Conservation (phyloP, 2,888 invertebrate genomes). For the Callyntrura guangdongensis region DNA sequence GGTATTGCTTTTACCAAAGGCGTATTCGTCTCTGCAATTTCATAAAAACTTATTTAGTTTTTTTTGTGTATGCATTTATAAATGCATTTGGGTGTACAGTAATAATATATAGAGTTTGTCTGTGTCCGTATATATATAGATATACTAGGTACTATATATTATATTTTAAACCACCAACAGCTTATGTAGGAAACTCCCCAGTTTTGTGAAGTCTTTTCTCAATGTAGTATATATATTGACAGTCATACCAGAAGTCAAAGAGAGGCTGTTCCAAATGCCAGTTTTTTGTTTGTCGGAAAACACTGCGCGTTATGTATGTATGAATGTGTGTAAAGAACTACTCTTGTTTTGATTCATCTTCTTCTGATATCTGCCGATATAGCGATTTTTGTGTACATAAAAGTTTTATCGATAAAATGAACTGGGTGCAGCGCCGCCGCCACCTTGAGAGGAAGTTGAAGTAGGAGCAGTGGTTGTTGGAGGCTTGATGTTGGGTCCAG, state of each 20-base stretch:
- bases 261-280: slow-evolving; percentile 8
- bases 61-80: slow-evolving; percentile 36
- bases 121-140: neutral
- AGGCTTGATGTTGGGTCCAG: slow-evolving; percentile 66
- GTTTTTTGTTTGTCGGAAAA: slow-evolving; percentile 51
- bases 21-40: slow-evolving; percentile 74
- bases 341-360: slow-evolving; percentile 25
- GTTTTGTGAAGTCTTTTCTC: slow-evolving; percentile 72
- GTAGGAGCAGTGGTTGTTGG: slow-evolving; percentile 68
- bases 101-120: slow-evolving; percentile 38
- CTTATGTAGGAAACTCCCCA: slow-evolving; percentile 57
- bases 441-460: slow-evolving; percentile 69
- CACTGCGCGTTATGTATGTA: neutral
- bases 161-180: slow-evolving; percentile 35
- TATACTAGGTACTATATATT: neutral
- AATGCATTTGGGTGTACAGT: neutral
- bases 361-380: slow-evolving; percentile 35
- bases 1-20: slow-evolving; percentile 79
- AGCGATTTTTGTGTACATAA: slow-evolving; percentile 49
- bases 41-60: slow-evolving; percentile 58
- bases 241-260: slow-evolving; percentile 63
- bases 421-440: slow-evolving; percentile 63
- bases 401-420: slow-evolving; percentile 76
- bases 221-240: slow-evolving; percentile 47
- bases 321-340: slow-evolving; percentile 35